These are phyloP conservation scores for Hydrophis major DNA, from an alignment of 2,797 vertebrate species.

Conservation along the genomic window DNA sequence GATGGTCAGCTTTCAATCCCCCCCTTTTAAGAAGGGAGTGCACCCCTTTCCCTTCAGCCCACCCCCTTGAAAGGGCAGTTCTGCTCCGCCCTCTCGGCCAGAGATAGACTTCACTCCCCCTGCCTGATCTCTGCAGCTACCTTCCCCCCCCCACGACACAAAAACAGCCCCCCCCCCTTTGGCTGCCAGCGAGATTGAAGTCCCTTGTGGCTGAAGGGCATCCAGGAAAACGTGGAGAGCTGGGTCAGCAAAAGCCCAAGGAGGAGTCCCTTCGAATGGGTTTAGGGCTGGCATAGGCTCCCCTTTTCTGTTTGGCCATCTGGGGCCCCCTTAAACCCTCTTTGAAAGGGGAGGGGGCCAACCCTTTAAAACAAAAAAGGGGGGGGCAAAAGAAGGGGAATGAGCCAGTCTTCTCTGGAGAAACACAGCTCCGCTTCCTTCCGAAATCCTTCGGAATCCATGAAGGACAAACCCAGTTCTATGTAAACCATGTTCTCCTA, in stretches of 20 bases:
- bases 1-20: neutral
- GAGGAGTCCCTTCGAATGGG: neutral
- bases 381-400: neutral
- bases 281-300: neutral
- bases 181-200: neutral
- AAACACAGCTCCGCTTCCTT: neutral
- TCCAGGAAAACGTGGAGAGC: neutral
- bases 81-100: accelerated
- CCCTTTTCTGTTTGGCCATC: neutral
- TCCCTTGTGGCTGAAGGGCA: neutral
- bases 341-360: neutral
- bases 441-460: neutral
- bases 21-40: neutral
- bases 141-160: too few species aligned
- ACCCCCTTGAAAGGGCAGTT: neutral
- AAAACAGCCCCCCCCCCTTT: too few species aligned
- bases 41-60: neutral
- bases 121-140: too few species aligned
- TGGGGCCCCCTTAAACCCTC: neutral
- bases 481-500: neutral
- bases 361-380: neutral
- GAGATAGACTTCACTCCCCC: too few species aligned
- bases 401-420: neutral
- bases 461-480: neutral
- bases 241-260: neutral